Percentiles rank a stretch among this genome's conserved stretches.
Conservation (phyloP, 2,888 invertebrate species). For the Pristionchus arcanus region DNA sequence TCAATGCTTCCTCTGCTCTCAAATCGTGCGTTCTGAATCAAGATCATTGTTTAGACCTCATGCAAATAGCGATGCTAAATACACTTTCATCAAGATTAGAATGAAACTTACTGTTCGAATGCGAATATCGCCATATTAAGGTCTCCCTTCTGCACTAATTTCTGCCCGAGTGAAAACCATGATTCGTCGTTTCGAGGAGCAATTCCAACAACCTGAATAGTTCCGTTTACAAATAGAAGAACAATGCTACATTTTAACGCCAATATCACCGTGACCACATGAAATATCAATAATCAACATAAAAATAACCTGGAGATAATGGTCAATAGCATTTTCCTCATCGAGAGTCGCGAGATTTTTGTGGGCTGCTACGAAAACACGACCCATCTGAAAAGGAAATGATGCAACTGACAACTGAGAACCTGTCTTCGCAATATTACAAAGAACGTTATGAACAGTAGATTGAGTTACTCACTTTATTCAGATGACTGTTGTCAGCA, state of each 20-base stretch:
- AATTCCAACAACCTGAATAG: slow-evolving; percentile 58
- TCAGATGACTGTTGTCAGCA: slow-evolving; percentile 16
- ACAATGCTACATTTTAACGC: too few species aligned
- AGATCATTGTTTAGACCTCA: background rate
- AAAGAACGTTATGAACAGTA: background rate
- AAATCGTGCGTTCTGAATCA: slow-evolving; percentile 6
- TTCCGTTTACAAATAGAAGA: background rate
- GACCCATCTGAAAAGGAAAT: slow-evolving; percentile 60
- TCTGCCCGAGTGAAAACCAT: slow-evolving; percentile 63
- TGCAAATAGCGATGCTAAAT: background rate
- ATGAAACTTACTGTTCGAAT: slow-evolving; percentile 19
- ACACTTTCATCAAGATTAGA: background rate
- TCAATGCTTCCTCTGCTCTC: slow-evolving; percentile 33
- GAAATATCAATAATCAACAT: background rate
- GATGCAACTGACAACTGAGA: background rate
- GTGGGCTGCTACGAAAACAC: slow-evolving; percentile 63
- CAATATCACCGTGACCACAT: too few species aligned
- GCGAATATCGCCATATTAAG: slow-evolving; percentile 51
- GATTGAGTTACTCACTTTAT: background rate
- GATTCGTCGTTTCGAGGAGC: slow-evolving; percentile 62
- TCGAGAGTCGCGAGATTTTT: slow-evolving; percentile 64
- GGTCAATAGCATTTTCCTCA: slow-evolving; percentile 58
- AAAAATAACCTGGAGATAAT: slow-evolving; percentile 62
- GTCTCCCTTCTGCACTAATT: slow-evolving; percentile 60
- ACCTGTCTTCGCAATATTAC: background rate